Base-by-base conservation (phyloP, 2,797 vertebrate genomes). In the Capromys pilorides region DNA sequence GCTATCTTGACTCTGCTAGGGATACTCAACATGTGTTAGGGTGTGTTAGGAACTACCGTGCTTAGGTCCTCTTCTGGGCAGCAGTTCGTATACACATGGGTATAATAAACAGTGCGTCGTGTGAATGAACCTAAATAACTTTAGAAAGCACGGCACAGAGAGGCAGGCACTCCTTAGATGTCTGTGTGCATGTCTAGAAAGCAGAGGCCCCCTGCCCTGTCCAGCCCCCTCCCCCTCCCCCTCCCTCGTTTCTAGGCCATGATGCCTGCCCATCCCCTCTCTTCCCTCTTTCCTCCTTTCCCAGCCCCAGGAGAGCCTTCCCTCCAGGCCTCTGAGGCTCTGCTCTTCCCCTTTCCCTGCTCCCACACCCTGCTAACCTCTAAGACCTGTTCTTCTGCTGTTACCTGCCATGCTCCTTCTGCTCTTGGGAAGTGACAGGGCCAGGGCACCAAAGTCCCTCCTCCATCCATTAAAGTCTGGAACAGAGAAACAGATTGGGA, bases 201-300 rank as follows among this genome's bases (percentile, higher is more conserved):
- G n/a, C n/a, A 4, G 45, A 18, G n/a, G 1, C 19, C 67, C n/a
- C 19, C 67, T 14, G 19, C 36, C n/a, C 67, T 39, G 49, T 51
- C 49, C 49, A 51, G n/a, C 49, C 49, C 49, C 49, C 49, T 12
- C 9, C 9, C 49, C 12, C 49, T 12, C 9, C 67, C 9, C n/a
- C 7, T 8, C 36, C 67, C 64, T 14, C 67, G 5, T 71, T 71
- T 39, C 67, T 28, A 5, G 10, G 31, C 41, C 5, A 51, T 31
- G 19, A 9, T 22, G 31, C 1, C 31, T 36, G 51, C 2, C 31
- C 33, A 0, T 19, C 22, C n/a, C 45, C 6, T n/a, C n/a, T 11
- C 45, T 2, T 12, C 45, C 19, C 11, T 21, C 22, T 6, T 16
- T 9, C 28, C 51, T 4, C 8, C 45, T 31, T 57, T n/a, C 10